These are phyloP conservation scores for Cecropterus lyciades DNA, from an alignment of 1,140 invertebrate species.

Conservation along the genomic window DNA sequence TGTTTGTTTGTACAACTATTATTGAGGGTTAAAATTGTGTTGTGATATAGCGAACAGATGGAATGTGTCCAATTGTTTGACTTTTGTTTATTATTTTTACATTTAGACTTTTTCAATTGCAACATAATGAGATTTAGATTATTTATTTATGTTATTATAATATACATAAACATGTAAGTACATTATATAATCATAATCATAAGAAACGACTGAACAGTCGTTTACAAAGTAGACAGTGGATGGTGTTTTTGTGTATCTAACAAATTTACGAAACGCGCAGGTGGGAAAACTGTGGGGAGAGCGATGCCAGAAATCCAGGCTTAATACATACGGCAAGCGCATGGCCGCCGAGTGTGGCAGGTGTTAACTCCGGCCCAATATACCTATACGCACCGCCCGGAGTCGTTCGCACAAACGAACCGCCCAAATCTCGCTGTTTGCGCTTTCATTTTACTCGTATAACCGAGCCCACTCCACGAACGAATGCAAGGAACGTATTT, in stretches of 20 bases:
- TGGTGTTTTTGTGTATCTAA: conserved; percentile 36
- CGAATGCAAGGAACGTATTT: conserved; percentile 55
- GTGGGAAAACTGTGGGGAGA: conserved; percentile 58
- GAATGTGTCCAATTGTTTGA: conserved; percentile 55
- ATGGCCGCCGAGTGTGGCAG: conserved; percentile 67
- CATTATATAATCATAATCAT: no score
- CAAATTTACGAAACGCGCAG: conserved; percentile 58
- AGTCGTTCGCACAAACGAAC: conserved; percentile 69
- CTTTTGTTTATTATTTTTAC: conserved; percentile 54
- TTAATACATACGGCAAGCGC: conserved; percentile 59
- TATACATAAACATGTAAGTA: background rate
- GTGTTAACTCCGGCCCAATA: conserved; percentile 67
- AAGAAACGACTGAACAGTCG: background rate
- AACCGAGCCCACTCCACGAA: conserved; percentile 47
- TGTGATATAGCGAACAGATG: conserved; percentile 63
- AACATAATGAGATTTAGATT: no score
- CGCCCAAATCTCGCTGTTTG: conserved; percentile 76
- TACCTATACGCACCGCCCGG: conserved; percentile 49
- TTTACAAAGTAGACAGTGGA: conserved; percentile 24
- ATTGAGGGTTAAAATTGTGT: conserved; percentile 77
- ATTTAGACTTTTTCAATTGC: background rate
- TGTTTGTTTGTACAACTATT: conserved; percentile 78
- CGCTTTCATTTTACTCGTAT: conserved; percentile 54
- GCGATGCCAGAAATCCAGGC: conserved; percentile 52
- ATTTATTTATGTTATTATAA: background rate